Evolutionary conservation across 2,888 invertebrate genomes (phyloP).

Genomic region (Sialis fuliginosa): DNA sequence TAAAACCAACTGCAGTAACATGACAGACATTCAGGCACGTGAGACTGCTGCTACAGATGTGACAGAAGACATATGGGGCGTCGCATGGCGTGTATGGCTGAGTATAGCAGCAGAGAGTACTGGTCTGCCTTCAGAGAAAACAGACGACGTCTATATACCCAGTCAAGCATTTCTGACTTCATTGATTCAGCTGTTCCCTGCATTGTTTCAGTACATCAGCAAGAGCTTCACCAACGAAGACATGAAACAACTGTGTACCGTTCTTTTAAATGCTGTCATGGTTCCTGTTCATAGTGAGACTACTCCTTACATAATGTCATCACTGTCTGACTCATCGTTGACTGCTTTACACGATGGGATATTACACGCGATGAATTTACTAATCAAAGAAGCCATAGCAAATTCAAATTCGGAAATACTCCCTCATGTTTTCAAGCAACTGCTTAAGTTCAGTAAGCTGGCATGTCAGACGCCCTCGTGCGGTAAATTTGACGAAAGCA

Average conservation of each 20-base stretch:
- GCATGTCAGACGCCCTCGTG: constrained; percentile 47
- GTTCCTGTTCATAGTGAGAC: constrained; percentile 69
- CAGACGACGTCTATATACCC: constrained; percentile 54
- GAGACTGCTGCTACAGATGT: constrained; percentile 9
- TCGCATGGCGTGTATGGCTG: constrained; percentile 77
- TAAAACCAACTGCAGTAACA: constrained; percentile 30
- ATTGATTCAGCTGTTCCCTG: constrained; percentile 87
- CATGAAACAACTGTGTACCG: constrained; percentile 60
- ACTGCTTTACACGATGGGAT: constrained; percentile 73
- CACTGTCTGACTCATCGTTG: constrained; percentile 60
- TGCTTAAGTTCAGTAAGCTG: constrained; percentile 47
- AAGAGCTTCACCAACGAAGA: constrained; percentile 48
- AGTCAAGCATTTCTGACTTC: constrained; percentile 89
- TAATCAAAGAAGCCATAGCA: constrained; percentile 57
- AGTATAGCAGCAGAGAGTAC: constrained; percentile 71
- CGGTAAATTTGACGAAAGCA: constrained; percentile 34
- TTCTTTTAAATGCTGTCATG: constrained; percentile 57
- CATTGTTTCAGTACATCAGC: constrained; percentile 74
- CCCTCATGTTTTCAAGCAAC: constrained; percentile 45
- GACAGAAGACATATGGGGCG: constrained; percentile 45
- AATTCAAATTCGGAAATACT: constrained; percentile 39
- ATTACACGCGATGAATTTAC: constrained; percentile 68
- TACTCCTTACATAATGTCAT: constrained; percentile 63
- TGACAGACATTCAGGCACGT: constrained; percentile 9
- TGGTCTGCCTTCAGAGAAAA: constrained; percentile 29